Evolutionary conservation across 2,797 vertebrate genomes (phyloP), one percentile per base, ranked within the genome.

Genomic region (Staurois parvus): DNA sequence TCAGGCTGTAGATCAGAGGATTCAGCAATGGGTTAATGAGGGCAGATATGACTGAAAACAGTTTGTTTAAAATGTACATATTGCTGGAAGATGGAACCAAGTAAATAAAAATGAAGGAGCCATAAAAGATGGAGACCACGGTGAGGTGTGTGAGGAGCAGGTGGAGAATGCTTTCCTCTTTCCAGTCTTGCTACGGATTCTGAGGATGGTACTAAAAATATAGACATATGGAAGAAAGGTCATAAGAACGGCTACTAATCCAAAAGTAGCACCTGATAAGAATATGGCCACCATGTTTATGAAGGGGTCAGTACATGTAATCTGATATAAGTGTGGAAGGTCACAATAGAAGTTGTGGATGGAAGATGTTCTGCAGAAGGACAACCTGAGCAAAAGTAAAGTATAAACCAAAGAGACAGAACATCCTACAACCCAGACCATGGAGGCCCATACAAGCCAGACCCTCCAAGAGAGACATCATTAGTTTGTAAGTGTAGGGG

Each of bases 271-370:
- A 15, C 76, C 84, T 34, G 28, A 2, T 28, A 52, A 3, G 29
- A 59, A n/a, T 11, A 59, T 12, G 0, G 76, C 13, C 13, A 81
- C 21, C 6, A 75, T 1, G 32, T 85, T 85, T 3, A 85, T 80
- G 24, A 6, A 68, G 11, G 70, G 67, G 48, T 80, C 72, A 37
- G 62, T 40, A 30, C 77, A 85, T 12, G 76, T 72, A 21, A 84
- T 70, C 52, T 84, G 68, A 56, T 72, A n/a, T 42, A 85, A 80
- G 19, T 75, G 70, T 0, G 70, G 42, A 19, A 85, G n/a, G 12
- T 85, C 70, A 45, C 84, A 85, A n/a, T 80, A 85, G n/a, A 75
- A 80, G 56, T 80, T 80, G 0, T 85, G 70, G 3, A 85, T 85
- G 59, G 45, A 7, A 9, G 34, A 80, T 9, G 89, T 4, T 12